Base-by-base conservation (phyloP, 2,113 vertebrate species). In the Callipepla squamata region DNA sequence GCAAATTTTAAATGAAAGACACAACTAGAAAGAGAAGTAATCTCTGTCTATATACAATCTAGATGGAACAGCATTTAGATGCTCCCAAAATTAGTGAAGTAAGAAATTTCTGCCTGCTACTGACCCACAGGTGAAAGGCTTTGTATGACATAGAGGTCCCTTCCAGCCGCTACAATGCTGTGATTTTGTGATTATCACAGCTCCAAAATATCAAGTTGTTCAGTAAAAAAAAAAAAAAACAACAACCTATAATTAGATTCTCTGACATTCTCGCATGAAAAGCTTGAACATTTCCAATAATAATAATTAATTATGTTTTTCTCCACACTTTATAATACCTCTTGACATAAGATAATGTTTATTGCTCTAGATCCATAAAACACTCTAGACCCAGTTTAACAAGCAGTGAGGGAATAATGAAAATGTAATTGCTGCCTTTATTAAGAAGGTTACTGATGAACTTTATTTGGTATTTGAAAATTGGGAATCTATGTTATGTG, bases 351-450 rank as follows among this genome's bases (percentile, higher is more conserved):
- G 81, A 92, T 53, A 81, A 89, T 51, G 89, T 89, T 94, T 93
- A 80, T 87, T 87, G 67, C 75, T 95, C 72, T 21, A 82, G 81
- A 95, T 74, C 72, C 89, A 92, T 91, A 80, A 94, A 94, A 85
- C 70, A 80, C 63, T 91, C 83, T 32, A 79, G 82, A 79, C 7
- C 50, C 4, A 59, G 69, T 63, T 89, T 91, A 90, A 91, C 67
- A 91, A 73, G 87, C 63, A 67, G 55, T 69, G 42, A 94, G 87
- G 78, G 87, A 95, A 94, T 87, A 95, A 93, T 87, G 75, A 91
- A 85, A 93, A 82, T 19, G 53, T 85, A 93, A 94, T 87, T 91
- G 78, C 69, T 79, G 75, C 40, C 75, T 94, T 87, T 87, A 85
- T 73, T 89, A 89, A 87, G 30, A 47, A 80, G 80, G 91, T 51